These are phyloP conservation scores for Apistogramma diplotaenia DNA, from an alignment of 2,113 vertebrate species.

Conservation along the genomic window DNA sequence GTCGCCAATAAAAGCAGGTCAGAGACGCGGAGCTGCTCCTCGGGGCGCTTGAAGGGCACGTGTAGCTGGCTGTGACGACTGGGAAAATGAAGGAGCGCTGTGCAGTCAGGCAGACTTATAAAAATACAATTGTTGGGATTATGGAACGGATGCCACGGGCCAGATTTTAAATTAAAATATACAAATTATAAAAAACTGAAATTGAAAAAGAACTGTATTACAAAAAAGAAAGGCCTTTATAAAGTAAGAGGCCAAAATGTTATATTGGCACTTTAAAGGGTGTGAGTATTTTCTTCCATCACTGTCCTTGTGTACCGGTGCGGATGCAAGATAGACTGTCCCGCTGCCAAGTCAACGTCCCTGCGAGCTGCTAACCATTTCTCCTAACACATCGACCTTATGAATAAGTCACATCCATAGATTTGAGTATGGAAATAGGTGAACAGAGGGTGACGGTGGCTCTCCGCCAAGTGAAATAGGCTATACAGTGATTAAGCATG, in stretches of 20 bases:
- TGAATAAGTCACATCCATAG: slow-evolving; percentile 51
- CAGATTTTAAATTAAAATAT: not conserved
- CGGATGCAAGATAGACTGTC: slow-evolving; percentile 1
- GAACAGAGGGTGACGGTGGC: slow-evolving; percentile 48
- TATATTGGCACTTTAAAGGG: not conserved
- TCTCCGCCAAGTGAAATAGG: slow-evolving; percentile 60
- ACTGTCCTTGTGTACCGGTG: not conserved
- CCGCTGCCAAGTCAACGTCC: not conserved
- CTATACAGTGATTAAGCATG: slow-evolving; percentile 61
- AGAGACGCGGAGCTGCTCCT: not conserved
- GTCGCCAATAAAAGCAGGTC: not conserved
- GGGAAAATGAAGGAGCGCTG: not conserved
- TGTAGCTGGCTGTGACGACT: not conserved
- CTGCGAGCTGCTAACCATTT: slow-evolving; percentile 21
- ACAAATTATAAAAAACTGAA: not conserved
- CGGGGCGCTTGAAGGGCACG: not conserved
- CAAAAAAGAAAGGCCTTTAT: not conserved
- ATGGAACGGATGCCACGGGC: not conserved
- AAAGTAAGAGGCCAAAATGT: not conserved
- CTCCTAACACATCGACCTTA: slow-evolving; percentile 8
- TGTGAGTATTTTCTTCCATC: not conserved
- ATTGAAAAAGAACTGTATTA: not conserved
- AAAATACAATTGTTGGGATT: not conserved
- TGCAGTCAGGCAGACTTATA: not conserved
- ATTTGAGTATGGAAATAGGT: slow-evolving; percentile 53